Conservation (phyloP, 2,113 vertebrate genomes). For the Notiomystis cincta region DNA sequence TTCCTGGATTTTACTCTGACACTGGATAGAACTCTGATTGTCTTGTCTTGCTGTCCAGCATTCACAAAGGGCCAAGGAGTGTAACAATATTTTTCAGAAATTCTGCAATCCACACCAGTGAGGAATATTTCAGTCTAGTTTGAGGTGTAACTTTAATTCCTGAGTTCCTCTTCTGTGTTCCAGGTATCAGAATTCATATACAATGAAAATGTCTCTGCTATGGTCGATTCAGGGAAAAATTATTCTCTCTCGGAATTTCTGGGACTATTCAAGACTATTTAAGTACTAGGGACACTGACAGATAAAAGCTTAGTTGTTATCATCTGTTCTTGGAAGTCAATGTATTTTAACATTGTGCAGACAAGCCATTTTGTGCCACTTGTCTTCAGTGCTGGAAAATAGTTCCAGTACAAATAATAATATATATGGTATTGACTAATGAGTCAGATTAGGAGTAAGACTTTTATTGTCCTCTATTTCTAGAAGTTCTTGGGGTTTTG, state of each 20-base stretch:
- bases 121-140: neutral
- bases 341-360: neutral
- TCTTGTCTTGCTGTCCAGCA: neutral
- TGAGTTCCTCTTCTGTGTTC: neutral
- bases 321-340: neutral
- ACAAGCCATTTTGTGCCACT: neutral
- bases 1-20: neutral
- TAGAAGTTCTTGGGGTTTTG: neutral
- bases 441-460: neutral
- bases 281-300: neutral
- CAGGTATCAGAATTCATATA: neutral
- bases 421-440: neutral
- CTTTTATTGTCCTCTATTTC: neutral
- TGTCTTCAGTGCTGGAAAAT: neutral
- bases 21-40: neutral
- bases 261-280: neutral
- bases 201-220: neutral
- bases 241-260: neutral
- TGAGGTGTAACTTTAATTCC: neutral
- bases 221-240: neutral
- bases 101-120: neutral
- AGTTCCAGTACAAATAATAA: neutral
- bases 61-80: rapidly evolving
- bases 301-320: neutral
- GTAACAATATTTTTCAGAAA: neutral